These are phyloP conservation scores for Apotomis turbidana DNA, from an alignment of 2,888 invertebrate species.

Conservation along the genomic window DNA sequence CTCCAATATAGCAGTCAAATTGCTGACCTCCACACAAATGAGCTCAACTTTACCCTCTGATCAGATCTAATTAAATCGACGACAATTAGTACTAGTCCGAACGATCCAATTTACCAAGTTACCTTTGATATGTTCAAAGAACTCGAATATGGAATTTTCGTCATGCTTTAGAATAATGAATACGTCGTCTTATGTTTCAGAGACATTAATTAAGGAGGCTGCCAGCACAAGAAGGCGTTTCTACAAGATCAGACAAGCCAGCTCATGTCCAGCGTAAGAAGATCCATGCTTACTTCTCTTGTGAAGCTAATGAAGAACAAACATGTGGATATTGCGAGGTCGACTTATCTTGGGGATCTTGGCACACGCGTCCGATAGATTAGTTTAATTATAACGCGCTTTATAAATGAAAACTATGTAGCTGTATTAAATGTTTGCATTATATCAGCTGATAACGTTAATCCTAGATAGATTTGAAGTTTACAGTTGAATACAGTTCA, in stretches of 20 bases:
- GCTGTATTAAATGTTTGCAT: conserved; percentile 21
- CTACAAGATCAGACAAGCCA: conserved; percentile 66
- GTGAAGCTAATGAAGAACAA: conserved; percentile 31
- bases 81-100: conserved; percentile 26
- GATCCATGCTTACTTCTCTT: conserved; percentile 51
- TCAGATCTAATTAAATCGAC: conserved; percentile 29
- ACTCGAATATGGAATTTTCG: conserved; percentile 61
- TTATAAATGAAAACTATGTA: conserved; percentile 55
- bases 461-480: not conserved
- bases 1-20: conserved; percentile 12
- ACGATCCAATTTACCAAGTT: conserved; percentile 1
- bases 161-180: conserved; percentile 62
- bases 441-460: conserved; percentile 4
- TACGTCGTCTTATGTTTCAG: conserved; percentile 63
- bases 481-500: not conserved
- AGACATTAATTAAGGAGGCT: conserved; percentile 79
- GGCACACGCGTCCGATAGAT: conserved; percentile 66
- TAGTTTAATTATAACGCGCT: conserved; percentile 69
- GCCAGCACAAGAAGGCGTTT: conserved; percentile 78
- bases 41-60: conserved; percentile 26
- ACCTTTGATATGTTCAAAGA: conserved; percentile 53
- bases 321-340: conserved; percentile 43
- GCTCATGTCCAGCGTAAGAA: conserved; percentile 62
- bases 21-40: conserved; percentile 28
- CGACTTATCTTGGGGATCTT: conserved; percentile 55